phyloP scores from a whole-genome alignment of 1,140 invertebrate species.

The Drosophila azteca region DNA sequence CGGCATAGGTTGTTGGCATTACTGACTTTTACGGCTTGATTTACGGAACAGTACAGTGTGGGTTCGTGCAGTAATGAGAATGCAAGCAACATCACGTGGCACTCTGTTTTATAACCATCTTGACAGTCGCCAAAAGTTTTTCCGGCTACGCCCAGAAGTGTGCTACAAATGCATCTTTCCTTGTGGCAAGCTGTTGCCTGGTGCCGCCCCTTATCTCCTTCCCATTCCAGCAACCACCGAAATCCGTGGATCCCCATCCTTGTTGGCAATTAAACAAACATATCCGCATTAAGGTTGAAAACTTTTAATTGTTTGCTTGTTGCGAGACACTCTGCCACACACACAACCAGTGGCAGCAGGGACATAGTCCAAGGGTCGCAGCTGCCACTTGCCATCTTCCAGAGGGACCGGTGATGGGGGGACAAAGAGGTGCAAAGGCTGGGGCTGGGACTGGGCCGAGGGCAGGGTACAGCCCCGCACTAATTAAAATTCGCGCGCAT shows the following conservation, averaged over 20 bases:
- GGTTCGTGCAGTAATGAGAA: neutral
- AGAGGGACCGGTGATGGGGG: neutral
- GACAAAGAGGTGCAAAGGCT: neutral
- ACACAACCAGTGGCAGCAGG: slow-evolving; percentile 10
- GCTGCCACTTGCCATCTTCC: slow-evolving; percentile 40
- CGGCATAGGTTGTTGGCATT: slow-evolving; percentile 10
- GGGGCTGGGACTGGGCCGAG: neutral
- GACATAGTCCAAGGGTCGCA: slow-evolving; percentile 43
- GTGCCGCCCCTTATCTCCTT: neutral
- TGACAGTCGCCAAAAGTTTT: neutral
- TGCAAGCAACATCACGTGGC: too few species aligned
- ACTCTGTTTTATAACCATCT: too few species aligned
- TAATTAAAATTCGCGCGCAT: slow-evolving; percentile 81
- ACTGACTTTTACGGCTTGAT: slow-evolving; percentile 28
- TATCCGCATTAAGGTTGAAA: slow-evolving; percentile 82
- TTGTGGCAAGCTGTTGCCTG: slow-evolving; percentile 29
- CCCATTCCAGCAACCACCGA: neutral
- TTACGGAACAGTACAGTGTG: slow-evolving; percentile 17
- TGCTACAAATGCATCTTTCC: slow-evolving; percentile 30
- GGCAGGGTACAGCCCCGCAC: slow-evolving; percentile 34
- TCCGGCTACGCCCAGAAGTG: slow-evolving; percentile 28
- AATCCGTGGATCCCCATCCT: slow-evolving; percentile 26
- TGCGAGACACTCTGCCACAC: slow-evolving; percentile 50
- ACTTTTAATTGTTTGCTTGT: slow-evolving; percentile 83
- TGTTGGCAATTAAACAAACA: slow-evolving; percentile 81